phyloP scores from a whole-genome alignment of 2,113 vertebrate species.

The Plestiodon gilberti region DNA sequence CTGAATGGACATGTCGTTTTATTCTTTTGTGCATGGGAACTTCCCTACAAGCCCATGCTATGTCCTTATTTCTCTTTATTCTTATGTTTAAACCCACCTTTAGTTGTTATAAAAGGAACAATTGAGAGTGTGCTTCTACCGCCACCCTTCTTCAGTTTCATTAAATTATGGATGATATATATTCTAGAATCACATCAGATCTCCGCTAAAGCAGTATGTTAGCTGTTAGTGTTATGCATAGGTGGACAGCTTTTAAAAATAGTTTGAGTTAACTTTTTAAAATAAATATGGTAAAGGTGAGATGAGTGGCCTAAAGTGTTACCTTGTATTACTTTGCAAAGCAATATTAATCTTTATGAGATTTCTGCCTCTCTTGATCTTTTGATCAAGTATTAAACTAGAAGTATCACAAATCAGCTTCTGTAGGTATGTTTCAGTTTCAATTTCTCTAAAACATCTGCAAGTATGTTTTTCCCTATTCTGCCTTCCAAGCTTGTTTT shows the following conservation, averaged over 20 bases:
- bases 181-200: background rate
- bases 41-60: background rate
- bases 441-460: background rate
- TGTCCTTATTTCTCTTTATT: background rate
- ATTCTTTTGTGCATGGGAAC: background rate
- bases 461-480: background rate
- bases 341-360: background rate
- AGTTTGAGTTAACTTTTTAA: constrained; percentile 40
- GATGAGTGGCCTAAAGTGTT: background rate
- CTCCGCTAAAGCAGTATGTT: constrained; percentile 19
- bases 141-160: constrained; percentile 7
- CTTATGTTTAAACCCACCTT: background rate
- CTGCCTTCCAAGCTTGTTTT: constrained; percentile 25
- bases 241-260: constrained; percentile 16
- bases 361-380: background rate
- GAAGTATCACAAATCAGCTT: background rate
- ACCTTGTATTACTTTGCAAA: constrained; percentile 17
- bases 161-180: constrained; percentile 8
- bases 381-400: background rate
- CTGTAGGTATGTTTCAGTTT: background rate
- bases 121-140: background rate
- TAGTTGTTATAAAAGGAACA: constrained; percentile 18
- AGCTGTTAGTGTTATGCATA: background rate
- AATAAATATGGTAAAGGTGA: background rate
- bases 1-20: constrained; percentile 8